A percentile compares a stretch with the other conserved stretches of the same genome.
Conservation (phyloP, 1,140 invertebrate genomes). For the Vollenhovia emeryi region DNA sequence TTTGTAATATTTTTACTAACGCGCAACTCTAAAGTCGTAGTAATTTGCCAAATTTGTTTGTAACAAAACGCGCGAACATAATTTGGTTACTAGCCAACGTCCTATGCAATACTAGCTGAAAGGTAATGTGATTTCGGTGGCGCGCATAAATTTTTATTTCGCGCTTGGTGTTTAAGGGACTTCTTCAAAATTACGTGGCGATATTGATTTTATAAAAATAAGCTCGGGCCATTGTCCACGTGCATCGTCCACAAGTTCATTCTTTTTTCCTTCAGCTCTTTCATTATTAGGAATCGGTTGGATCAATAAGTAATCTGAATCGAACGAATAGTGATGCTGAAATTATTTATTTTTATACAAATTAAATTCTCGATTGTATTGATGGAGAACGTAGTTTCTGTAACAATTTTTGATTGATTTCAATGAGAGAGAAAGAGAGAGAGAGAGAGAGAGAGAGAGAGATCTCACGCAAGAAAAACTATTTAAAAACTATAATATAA, state of each 20-base stretch:
- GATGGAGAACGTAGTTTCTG: not conserved
- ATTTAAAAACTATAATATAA: not conserved
- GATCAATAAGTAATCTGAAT: not conserved
- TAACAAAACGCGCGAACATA: no score
- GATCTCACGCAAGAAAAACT: not conserved
- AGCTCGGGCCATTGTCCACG: no score
- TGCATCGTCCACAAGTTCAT: not conserved
- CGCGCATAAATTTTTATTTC: not conserved
- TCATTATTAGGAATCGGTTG: not conserved
- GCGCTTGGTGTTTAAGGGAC: not conserved
- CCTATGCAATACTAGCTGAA: no score
- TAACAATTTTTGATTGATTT: not conserved
- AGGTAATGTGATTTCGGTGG: conserved; percentile 6
- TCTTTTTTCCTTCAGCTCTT: not conserved
- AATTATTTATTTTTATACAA: not conserved
- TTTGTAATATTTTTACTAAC: no score
- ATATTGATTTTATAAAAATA: not conserved
- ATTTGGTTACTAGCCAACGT: no score
- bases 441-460: no score
- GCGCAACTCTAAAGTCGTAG: no score
- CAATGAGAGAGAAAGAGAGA: no score
- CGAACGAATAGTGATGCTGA: not conserved
- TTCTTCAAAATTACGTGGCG: not conserved
- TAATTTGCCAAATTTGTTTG: no score
- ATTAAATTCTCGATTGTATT: not conserved